A percentile compares a stretch with the other conserved stretches of the same genome.
Conservation (phyloP, 2,888 invertebrate genomes). For the Pristionchus fissidentatus region DNA sequence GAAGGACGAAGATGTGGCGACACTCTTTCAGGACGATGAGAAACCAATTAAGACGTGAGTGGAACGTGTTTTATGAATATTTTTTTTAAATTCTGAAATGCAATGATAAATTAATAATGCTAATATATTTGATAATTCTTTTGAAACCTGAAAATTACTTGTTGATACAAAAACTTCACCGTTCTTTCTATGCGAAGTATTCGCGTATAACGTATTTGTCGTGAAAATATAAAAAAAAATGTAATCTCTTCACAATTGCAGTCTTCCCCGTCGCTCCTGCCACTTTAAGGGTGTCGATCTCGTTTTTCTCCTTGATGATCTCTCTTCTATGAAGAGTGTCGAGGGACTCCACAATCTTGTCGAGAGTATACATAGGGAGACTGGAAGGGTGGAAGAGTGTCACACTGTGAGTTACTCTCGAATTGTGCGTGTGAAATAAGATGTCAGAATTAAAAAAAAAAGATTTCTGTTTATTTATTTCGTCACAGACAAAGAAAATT, state of each 20-base stretch:
- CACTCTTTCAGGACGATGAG: conserved; percentile 11
- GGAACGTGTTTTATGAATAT: no score
- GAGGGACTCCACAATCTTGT: conserved; percentile 17
- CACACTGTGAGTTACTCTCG: not conserved
- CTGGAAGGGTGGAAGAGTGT: conserved; percentile 7
- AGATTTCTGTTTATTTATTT: not conserved
- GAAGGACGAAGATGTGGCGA: not conserved
- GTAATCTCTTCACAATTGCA: not conserved
- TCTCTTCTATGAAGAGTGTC: not conserved
- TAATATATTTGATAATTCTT: no score
- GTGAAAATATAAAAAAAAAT: not conserved
- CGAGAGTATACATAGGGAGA: conserved; percentile 10
- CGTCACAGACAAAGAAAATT: no score
- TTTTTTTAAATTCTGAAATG: no score
- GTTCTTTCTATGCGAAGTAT: no score
- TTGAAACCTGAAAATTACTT: no score
- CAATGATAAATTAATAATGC: no score
- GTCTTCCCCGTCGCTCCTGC: not conserved
- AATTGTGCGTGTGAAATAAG: not conserved
- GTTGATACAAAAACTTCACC: no score
- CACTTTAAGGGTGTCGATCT: conserved; percentile 9
- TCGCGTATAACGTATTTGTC: not conserved
- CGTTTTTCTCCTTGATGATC: conserved; percentile 21
- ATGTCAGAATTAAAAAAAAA: not conserved
- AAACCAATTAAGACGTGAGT: not conserved